These are phyloP conservation scores for Hepsetus odoe DNA, from an alignment of 2,113 vertebrate genomes.

Conservation along the genomic window DNA sequence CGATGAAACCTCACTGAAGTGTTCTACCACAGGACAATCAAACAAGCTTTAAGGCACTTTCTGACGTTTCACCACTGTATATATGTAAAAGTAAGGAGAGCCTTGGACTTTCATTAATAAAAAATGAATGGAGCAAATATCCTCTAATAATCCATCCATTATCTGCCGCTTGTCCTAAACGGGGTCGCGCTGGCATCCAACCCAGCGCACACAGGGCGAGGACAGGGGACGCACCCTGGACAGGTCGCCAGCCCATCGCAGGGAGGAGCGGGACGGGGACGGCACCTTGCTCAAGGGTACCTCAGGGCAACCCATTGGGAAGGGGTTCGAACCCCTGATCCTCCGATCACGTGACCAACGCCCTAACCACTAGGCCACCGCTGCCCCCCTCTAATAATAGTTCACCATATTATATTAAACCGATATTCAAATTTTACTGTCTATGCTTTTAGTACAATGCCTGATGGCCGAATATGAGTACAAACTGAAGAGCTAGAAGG, in stretches of 20 bases:
- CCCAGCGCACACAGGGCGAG: too few relatives aligned
- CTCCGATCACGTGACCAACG: too few relatives aligned
- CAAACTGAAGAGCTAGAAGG: conserved; percentile 49
- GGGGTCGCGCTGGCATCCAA: too few relatives aligned
- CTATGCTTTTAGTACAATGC: conserved; percentile 48
- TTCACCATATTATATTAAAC: conserved; percentile 5
- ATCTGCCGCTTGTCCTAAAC: too few relatives aligned
- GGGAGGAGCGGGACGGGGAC: too few relatives aligned
- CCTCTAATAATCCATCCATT: too few relatives aligned
- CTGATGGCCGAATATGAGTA: conserved; percentile 42
- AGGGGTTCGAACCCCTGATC: too few relatives aligned
- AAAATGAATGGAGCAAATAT: not conserved
- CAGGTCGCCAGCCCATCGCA: too few relatives aligned
- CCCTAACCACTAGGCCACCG: too few relatives aligned
- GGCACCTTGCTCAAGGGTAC: too few relatives aligned
- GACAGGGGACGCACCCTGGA: too few relatives aligned
- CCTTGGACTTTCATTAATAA: conserved; percentile 1
- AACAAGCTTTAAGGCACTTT: conserved; percentile 57
- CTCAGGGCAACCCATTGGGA: too few relatives aligned
- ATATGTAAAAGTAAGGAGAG: conserved; percentile 13
- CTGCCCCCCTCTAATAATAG: conserved; percentile 8
- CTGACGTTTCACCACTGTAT: conserved; percentile 48
- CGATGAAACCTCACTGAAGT: conserved; percentile 55
- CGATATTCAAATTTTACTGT: conserved; percentile 24
- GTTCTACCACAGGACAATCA: conserved; percentile 55